A percentile compares a stretch with the other conserved stretches of the same genome.
phyloP scores from a whole-genome alignment of 2,888 invertebrate genomes.

The Lepidocyrtoides sp. region DNA sequence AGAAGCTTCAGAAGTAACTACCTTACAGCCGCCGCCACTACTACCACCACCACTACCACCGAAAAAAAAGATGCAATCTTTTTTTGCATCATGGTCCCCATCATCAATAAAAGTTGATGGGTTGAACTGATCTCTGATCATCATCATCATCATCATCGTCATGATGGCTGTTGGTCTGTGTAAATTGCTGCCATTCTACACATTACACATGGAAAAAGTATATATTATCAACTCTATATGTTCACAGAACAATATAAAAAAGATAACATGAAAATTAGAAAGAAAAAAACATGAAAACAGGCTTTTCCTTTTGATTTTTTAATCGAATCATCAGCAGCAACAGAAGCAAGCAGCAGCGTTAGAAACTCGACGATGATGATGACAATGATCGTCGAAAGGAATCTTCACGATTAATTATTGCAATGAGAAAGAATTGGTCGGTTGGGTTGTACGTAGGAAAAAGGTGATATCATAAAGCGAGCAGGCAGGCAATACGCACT shows the following conservation, averaged over 20 bases:
- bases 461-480: not conserved
- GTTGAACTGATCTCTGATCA: slow-evolving; percentile 42
- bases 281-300: slow-evolving; percentile 44
- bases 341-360: not conserved
- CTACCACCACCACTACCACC: not conserved
- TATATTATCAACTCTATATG: not conserved
- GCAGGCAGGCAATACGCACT: not conserved
- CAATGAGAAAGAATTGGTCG: slow-evolving; percentile 36
- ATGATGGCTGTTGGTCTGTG: not conserved
- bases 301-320: slow-evolving; percentile 60
- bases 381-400: slow-evolving; percentile 50
- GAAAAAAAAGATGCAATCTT: slow-evolving; percentile 55
- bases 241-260: slow-evolving; percentile 11
- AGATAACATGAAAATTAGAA: slow-evolving; percentile 31
- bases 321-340: slow-evolving; percentile 56
- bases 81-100: slow-evolving; percentile 48
- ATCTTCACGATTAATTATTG: slow-evolving; percentile 74
- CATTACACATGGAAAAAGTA: not conserved
- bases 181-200: not conserved
- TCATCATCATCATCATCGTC: slow-evolving; percentile 10
- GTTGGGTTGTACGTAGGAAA: not conserved
- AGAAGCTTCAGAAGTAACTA: slow-evolving; percentile 43
- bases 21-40: slow-evolving; percentile 11
- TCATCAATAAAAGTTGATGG: slow-evolving; percentile 75
- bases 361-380: not conserved